Percentiles rank a stretch among this genome's conserved stretches.
Evolutionary conservation across 2,113 vertebrate genomes (phyloP).

Genomic region (Campylomormyrus numenius): DNA sequence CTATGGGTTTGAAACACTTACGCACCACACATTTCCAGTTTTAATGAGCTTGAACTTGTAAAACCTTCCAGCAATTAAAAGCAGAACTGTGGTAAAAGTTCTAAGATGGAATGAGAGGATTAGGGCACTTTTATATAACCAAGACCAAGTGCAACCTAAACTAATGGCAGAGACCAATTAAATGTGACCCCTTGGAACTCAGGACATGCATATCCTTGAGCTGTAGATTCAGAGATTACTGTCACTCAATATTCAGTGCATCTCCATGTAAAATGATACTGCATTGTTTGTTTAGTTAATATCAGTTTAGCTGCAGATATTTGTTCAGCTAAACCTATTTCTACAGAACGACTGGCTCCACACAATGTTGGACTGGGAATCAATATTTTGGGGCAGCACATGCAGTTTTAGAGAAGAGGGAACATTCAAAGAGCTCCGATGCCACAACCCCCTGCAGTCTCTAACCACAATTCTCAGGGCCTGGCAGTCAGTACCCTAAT

Average conservation of each 20-base stretch:
- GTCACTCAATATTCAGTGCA: not conserved
- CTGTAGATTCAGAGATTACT: not conserved
- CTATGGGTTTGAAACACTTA: not conserved
- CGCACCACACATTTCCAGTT: not conserved
- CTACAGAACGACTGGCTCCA: not conserved
- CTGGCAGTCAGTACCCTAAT: not conserved
- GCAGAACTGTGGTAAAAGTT: slow-evolving; percentile 3
- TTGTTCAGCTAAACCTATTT: not conserved
- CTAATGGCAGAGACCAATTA: slow-evolving; percentile 4
- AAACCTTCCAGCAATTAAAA: not conserved
- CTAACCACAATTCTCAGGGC: not conserved
- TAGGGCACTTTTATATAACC: slow-evolving; percentile 25
- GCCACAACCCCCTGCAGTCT: not conserved
- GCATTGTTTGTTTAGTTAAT: slow-evolving; percentile 2
- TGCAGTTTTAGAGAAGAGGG: not conserved
- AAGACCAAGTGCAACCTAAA: slow-evolving; percentile 31
- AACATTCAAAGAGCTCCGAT: not conserved
- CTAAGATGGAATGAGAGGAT: slow-evolving; percentile 9
- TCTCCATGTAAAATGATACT: not conserved
- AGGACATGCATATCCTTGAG: not conserved
- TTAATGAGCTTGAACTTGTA: not conserved
- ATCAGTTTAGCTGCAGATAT: not conserved
- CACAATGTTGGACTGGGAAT: not conserved
- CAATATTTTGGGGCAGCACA: not conserved
- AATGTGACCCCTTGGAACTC: slow-evolving; percentile 13